These are phyloP conservation scores for Naja naja DNA, from an alignment of 2,113 vertebrate species.

Conservation along the genomic window DNA sequence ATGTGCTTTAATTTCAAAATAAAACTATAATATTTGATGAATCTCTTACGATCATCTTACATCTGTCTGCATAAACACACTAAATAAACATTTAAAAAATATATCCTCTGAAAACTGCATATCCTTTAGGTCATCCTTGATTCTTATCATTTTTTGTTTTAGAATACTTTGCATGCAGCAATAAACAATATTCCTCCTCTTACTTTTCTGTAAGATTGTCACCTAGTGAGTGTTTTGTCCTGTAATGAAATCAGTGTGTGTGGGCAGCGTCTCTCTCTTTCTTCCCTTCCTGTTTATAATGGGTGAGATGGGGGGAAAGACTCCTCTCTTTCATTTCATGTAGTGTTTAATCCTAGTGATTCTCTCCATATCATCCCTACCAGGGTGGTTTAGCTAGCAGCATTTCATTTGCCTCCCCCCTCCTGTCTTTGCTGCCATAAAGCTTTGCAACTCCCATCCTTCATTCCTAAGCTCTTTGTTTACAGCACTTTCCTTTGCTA, in stretches of 20 bases:
- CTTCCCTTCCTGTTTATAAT: conserved; percentile 17
- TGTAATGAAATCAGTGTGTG: conserved; percentile 55
- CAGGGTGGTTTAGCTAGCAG: conserved; percentile 29
- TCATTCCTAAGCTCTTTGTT: conserved; percentile 5
- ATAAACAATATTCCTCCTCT: conserved; percentile 10
- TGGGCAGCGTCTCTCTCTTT: conserved; percentile 8
- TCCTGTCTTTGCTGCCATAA: neutral
- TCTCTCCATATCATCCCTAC: conserved; percentile 23
- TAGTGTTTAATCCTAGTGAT: conserved; percentile 22
- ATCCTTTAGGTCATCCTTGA: neutral
- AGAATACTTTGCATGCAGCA: neutral
- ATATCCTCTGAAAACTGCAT: neutral
- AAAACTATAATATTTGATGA: conserved; percentile 21
- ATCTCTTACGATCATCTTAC: conserved; percentile 32
- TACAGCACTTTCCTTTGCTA: conserved; percentile 8
- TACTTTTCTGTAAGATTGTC: conserved; percentile 42
- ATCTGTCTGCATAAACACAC: neutral
- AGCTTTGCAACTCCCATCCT: conserved; percentile 9
- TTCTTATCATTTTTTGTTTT: neutral
- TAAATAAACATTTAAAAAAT: conserved; percentile 38
- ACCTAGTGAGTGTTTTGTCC: conserved; percentile 41
- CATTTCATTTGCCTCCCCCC: conserved; percentile 18
- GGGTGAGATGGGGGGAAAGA: conserved; percentile 6
- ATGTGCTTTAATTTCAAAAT: conserved; percentile 24
- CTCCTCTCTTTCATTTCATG: conserved; percentile 19